phyloP scores from a whole-genome alignment of 2,797 vertebrate genomes.

The Lagocephalus sceleratus region DNA sequence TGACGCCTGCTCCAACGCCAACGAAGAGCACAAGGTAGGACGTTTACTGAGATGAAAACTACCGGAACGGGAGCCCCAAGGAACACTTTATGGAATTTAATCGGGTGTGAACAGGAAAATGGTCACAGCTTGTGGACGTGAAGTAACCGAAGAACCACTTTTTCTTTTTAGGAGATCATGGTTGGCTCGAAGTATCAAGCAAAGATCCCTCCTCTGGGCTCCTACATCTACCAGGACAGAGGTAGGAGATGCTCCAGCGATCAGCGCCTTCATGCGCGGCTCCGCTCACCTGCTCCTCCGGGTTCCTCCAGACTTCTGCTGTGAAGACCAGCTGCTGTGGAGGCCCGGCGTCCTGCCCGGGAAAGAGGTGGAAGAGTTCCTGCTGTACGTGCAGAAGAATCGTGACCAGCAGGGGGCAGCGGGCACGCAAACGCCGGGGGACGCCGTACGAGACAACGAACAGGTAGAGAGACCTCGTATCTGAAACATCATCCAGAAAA shows the following conservation, averaged over 20 bases:
- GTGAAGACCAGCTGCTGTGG: constrained; percentile 92
- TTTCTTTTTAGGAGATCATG: constrained; percentile 86
- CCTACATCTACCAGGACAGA: constrained; percentile 76
- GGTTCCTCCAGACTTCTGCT: constrained; percentile 77
- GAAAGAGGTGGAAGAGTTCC: constrained; percentile 85
- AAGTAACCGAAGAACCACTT: too few species aligned
- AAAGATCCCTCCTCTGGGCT: constrained; percentile 80
- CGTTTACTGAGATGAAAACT: background rate
- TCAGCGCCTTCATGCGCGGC: background rate
- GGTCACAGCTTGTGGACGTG: too few species aligned
- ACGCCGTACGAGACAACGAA: constrained; percentile 86
- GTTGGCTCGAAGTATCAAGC: constrained; percentile 92
- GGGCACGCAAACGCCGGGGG: constrained; percentile 58
- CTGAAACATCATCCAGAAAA: too few species aligned
- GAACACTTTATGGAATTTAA: background rate
- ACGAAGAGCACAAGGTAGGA: constrained; percentile 90
- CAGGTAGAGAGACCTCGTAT: constrained; percentile 76
- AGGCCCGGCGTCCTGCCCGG: constrained; percentile 81
- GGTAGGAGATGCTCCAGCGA: constrained; percentile 66
- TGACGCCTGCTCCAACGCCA: constrained; percentile 80
- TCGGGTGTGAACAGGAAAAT: too few species aligned
- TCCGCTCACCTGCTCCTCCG: background rate
- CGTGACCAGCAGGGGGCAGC: constrained; percentile 66
- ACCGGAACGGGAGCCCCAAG: too few species aligned
- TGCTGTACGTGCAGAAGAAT: constrained; percentile 79